Conservation (phyloP, 1,140 invertebrate species). For the Geopemphigus sp. region DNA sequence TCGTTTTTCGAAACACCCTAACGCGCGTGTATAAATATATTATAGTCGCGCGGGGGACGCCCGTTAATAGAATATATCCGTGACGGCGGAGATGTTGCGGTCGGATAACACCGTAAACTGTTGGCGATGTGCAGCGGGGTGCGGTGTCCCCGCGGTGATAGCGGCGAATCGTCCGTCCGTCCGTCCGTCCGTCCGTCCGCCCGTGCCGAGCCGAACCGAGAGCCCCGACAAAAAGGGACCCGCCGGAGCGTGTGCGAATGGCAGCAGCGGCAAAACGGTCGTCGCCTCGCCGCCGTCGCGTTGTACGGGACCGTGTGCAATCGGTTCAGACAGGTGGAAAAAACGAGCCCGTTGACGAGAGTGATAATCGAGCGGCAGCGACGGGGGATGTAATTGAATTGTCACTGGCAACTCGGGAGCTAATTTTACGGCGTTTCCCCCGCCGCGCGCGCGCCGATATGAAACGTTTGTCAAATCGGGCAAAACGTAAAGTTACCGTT, state of each 20-base stretch:
- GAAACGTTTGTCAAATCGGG: slow-evolving; percentile 42
- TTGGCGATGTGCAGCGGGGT: neutral
- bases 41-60: neutral
- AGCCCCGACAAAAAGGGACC: too few relatives aligned
- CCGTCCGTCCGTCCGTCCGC: slow-evolving; percentile 1
- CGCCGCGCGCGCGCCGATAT: neutral
- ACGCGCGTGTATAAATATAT: too few relatives aligned
- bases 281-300: neutral
- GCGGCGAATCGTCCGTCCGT: too few relatives aligned
- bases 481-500: slow-evolving; percentile 35
- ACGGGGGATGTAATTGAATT: slow-evolving; percentile 28
- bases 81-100: slow-evolving; percentile 26
- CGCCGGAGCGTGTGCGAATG: neutral
- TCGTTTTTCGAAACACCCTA: too few relatives aligned
- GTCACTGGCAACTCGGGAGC: slow-evolving; percentile 39
- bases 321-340: slow-evolving; percentile 49
- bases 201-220: too few relatives aligned
- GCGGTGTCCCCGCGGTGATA: too few relatives aligned
- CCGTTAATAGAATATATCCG: slow-evolving; percentile 25
- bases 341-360: slow-evolving; percentile 23
- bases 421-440: slow-evolving; percentile 24
- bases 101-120: slow-evolving; percentile 30
- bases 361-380: slow-evolving; percentile 34
- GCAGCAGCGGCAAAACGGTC: neutral
- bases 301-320: slow-evolving; percentile 1